These are phyloP conservation scores for Drosophila yakuba DNA, from an alignment of 1,140 invertebrate genomes.

Conservation along the genomic window DNA sequence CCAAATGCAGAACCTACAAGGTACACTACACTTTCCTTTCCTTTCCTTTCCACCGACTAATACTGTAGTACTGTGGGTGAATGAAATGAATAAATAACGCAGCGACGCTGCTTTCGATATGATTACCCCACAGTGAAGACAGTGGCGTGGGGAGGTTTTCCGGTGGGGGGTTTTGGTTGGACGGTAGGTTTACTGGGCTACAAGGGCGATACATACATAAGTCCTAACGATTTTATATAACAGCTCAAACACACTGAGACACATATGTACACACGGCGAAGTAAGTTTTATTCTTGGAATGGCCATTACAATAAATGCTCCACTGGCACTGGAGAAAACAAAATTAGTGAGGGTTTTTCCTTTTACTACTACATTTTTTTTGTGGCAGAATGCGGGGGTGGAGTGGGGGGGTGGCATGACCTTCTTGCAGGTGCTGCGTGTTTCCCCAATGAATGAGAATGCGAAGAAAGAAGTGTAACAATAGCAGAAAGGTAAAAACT, in stretches of 20 bases:
- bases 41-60: not conserved
- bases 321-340: slow-evolving; percentile 17
- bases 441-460: slow-evolving; percentile 18
- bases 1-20: slow-evolving; percentile 19
- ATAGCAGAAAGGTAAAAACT: slow-evolving; percentile 18
- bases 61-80: slow-evolving; percentile 8
- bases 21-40: not conserved
- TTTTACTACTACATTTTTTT: not conserved
- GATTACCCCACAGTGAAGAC: slow-evolving; percentile 22
- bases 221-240: slow-evolving; percentile 69
- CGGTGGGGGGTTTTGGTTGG: slow-evolving; percentile 7
- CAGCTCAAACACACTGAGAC: slow-evolving; percentile 23
- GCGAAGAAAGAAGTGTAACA: not conserved
- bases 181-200: slow-evolving; percentile 1
- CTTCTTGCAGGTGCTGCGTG: slow-evolving; percentile 47
- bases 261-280: slow-evolving; percentile 5
- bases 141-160: not conserved
- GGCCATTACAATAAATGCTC: slow-evolving; percentile 57
- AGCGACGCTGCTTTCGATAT: slow-evolving; percentile 32
- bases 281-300: slow-evolving; percentile 64
- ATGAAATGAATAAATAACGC: slow-evolving; percentile 44
- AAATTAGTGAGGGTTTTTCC: not conserved
- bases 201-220: slow-evolving; percentile 52
- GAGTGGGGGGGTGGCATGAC: slow-evolving; percentile 9
- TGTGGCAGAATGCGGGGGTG: no score